Evolutionary conservation across 2,797 vertebrate genomes (phyloP), one percentile per base, ranked within the genome.

Genomic region (Chiroxiphia lanceolata): DNA sequence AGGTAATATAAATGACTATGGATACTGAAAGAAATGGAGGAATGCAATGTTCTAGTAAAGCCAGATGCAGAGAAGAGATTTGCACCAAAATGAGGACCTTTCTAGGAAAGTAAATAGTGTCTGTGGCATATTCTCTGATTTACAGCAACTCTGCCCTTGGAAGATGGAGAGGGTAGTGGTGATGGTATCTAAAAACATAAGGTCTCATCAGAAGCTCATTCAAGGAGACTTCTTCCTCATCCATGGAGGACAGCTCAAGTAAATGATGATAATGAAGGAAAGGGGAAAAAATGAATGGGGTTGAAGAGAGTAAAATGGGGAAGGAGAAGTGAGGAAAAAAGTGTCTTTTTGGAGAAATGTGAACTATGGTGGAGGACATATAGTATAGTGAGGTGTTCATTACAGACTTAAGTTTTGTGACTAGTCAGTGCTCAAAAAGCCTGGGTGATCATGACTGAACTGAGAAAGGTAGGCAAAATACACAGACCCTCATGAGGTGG

Each of bases 1-100:
- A 92, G 83, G 93, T 86, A 93, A 59, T 93, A 76, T 68, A 82
- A 84, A 89, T 89, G 71, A 40, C 29, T 89, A 3, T 40, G 75
- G 77, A 57, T 93, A 65, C 65, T 0, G 1, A 89, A 91, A 94
- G 59, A 85, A 92, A 70, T 26, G 61, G 64, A 89, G 38, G 60
- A 89, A 87, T 92, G 70, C 1, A 0, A 9, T 75, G 25, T 84
- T 93, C 60, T 77, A 27, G 63, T 87, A 50, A 78, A 87, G 68
- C 40, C 54, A 92, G 68, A 78, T 91, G 60, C 31, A 50, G 76
- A 50, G 50, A 65, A 71, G 53, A 65, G 42, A 20, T 77, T 50
- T 77, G 56, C 63, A 60, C 59, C 44, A 38, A 89, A 92, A 60
- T 15, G 8, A 61, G 29, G 9, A 34, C 85, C 34, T 90, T 95